Conservation (phyloP, 2,797 vertebrate genomes). For the Ctenopoma multispine region DNA sequence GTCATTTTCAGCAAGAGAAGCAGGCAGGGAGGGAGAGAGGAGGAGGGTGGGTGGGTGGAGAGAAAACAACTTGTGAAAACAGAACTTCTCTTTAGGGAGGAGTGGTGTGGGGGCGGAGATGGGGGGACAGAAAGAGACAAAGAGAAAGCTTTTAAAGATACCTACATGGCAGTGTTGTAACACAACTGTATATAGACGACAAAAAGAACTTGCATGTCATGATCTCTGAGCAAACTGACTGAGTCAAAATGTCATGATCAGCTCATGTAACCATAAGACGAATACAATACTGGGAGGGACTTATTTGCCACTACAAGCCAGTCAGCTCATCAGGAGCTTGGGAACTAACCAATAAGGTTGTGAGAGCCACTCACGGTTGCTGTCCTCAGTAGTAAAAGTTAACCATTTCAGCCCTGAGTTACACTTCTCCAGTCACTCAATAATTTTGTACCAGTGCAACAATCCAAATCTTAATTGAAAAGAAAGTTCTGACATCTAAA, state of each 20-base stretch:
- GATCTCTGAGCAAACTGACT: constrained; percentile 29
- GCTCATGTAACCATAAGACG: constrained; percentile 55
- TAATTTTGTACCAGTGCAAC: not conserved
- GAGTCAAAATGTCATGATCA: constrained; percentile 57
- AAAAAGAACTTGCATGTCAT: not conserved
- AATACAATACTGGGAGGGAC: constrained; percentile 71
- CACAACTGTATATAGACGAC: constrained; percentile 5
- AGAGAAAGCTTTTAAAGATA: constrained; percentile 36
- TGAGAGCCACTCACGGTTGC: constrained; percentile 53
- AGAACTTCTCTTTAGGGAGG: constrained; percentile 77
- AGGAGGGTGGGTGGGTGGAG: constrained; percentile 39
- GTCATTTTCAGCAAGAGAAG: constrained; percentile 78
- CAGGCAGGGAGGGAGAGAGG: constrained; percentile 53
- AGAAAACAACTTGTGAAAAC: constrained; percentile 86
- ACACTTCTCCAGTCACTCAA: not conserved
- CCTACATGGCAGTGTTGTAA: constrained; percentile 6
- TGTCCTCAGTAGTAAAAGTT: constrained; percentile 71
- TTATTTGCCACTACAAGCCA: constrained; percentile 55
- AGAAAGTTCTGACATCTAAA: not conserved
- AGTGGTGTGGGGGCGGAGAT: constrained; percentile 60
- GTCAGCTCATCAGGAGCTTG: constrained; percentile 53
- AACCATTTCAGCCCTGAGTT: constrained; percentile 63
- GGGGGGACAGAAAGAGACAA: constrained; percentile 35
- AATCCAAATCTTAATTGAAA: not conserved
- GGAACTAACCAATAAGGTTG: constrained; percentile 70